These are phyloP conservation scores for Nyctibius grandis DNA, from an alignment of 2,797 vertebrate genomes.

Conservation along the genomic window DNA sequence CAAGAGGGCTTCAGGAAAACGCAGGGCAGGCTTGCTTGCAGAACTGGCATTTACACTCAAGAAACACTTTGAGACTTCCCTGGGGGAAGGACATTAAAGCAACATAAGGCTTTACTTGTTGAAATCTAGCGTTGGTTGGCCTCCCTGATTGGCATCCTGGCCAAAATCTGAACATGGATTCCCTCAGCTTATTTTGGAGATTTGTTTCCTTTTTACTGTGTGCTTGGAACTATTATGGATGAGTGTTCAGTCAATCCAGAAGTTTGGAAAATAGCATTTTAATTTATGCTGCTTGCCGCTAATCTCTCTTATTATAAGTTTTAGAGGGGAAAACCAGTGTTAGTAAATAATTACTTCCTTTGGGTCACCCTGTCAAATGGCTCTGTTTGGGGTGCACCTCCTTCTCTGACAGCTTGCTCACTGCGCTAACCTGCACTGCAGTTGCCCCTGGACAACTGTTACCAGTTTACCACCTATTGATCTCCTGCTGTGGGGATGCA, in stretches of 20 bases:
- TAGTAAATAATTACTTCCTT: neutral
- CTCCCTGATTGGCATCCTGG: neutral
- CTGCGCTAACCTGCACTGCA: neutral
- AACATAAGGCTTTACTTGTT: neutral
- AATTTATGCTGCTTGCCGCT: neutral
- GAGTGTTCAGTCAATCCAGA: neutral
- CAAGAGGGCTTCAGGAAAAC: neutral
- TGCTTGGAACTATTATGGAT: neutral
- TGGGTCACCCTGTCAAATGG: neutral
- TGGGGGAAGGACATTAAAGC: neutral
- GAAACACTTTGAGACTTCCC: neutral
- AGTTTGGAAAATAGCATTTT: neutral
- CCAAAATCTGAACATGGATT: neutral
- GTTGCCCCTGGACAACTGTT: fast-evolving
- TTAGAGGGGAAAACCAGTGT: neutral
- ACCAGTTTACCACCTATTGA: neutral
- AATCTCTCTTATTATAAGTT: neutral
- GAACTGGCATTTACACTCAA: neutral
- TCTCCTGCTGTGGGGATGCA: neutral
- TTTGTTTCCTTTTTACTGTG: neutral
- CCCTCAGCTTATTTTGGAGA: neutral
- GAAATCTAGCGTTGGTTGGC: neutral
- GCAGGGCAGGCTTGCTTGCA: neutral
- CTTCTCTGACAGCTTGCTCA: neutral
- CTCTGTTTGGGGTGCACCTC: neutral